Percentiles rank a stretch among this genome's conserved stretches.
phyloP scores from a whole-genome alignment of 2,797 vertebrate genomes.

The Pangasius larnaudii region DNA sequence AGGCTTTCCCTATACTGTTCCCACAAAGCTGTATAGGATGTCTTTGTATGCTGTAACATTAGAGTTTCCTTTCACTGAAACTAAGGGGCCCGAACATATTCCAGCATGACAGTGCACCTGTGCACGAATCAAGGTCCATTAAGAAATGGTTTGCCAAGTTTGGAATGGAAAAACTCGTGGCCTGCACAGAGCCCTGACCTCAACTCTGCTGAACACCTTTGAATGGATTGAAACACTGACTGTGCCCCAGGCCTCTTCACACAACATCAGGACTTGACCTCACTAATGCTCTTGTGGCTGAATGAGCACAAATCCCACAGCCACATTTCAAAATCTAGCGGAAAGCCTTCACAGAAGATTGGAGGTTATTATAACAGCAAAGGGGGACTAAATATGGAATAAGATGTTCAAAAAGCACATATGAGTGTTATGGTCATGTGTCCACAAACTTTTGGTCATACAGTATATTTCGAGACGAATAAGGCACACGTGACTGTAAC shows the following conservation, averaged over 20 bases:
- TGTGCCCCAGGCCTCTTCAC: not conserved
- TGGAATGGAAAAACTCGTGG: not conserved
- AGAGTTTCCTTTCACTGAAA: not conserved
- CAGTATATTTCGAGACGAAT: not conserved
- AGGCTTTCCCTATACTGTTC: not conserved
- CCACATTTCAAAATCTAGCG: not conserved
- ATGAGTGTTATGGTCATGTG: not conserved
- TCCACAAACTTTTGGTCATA: not conserved
- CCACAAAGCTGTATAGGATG: not conserved
- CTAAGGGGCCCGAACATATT: not conserved
- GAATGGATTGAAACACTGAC: not conserved
- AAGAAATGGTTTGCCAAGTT: not conserved
- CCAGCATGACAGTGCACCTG: not conserved
- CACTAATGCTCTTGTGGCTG: not conserved
- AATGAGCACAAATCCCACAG: not conserved
- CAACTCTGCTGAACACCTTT: not conserved
- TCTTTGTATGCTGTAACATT: not conserved
- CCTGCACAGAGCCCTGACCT: not conserved
- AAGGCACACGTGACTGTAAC: not conserved
- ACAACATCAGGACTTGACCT: not conserved
- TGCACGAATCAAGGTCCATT: not conserved
- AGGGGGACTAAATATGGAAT: not conserved
- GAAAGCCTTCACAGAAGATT: not conserved
- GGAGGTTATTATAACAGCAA: not conserved
- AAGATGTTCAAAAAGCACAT: not conserved